phyloP scores from a whole-genome alignment of 2,797 vertebrate species.

The Adelosebastes latens region DNA sequence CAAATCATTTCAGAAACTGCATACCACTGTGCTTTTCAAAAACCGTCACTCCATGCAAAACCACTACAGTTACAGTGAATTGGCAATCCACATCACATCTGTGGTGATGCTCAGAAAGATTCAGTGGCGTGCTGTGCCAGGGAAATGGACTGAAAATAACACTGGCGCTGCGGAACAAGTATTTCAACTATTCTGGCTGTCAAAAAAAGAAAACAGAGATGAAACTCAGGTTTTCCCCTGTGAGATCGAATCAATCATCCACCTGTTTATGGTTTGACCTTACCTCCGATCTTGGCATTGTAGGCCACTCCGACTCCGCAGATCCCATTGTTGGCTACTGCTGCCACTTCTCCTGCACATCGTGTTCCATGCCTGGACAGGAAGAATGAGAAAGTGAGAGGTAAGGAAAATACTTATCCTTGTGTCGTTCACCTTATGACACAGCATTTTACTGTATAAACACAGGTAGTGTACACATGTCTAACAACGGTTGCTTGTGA shows the following conservation, averaged over 20 bases:
- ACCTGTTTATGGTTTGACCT: conserved; percentile 10
- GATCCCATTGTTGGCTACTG: conserved; percentile 93
- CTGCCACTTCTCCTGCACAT: conserved; percentile 96
- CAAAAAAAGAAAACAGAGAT: neutral
- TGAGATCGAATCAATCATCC: conserved; percentile 31
- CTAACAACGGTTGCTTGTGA: conserved; percentile 16
- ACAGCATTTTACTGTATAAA: conserved; percentile 14
- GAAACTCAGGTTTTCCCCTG: neutral
- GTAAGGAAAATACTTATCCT: neutral
- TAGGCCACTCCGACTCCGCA: conserved; percentile 97
- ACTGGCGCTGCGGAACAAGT: conserved; percentile 6
- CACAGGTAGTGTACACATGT: conserved; percentile 9
- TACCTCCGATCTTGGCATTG: conserved; percentile 92
- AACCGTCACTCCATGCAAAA: conserved; percentile 29
- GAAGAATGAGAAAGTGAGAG: conserved; percentile 21
- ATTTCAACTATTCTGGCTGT: conserved; percentile 34
- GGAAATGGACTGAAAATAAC: conserved; percentile 55
- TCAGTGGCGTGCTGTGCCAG: conserved; percentile 29
- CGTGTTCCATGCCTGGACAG: conserved; percentile 91
- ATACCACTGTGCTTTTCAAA: conserved; percentile 1
- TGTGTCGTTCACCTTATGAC: conserved; percentile 26
- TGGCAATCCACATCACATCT: conserved; percentile 33
- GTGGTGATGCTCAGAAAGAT: conserved; percentile 25
- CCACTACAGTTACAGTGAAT: conserved; percentile 19
- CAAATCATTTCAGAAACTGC: conserved; percentile 1